Conservation (phyloP, 2,888 invertebrate genomes). For the Mythimna albipuncta region DNA sequence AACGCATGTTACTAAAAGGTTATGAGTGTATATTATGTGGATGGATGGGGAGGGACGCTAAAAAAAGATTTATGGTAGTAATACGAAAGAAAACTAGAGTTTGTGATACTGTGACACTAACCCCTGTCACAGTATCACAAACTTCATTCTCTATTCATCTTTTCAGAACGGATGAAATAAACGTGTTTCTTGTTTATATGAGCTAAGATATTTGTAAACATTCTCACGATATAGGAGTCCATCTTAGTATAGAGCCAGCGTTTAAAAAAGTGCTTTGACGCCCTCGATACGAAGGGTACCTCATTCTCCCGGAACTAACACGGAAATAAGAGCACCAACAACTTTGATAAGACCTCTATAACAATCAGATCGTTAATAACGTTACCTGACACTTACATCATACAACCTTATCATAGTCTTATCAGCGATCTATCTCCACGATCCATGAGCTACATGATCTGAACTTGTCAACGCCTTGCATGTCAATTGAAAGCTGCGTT, state of each 20-base stretch:
- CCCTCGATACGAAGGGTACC: neutral
- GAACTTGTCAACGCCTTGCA: constrained; percentile 44
- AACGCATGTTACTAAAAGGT: neutral
- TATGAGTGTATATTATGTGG: no score
- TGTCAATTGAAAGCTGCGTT: constrained; percentile 30
- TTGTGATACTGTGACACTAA: neutral
- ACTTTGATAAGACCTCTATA: constrained; percentile 22
- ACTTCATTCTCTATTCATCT: no score
- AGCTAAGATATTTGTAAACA: no score
- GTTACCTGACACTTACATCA: constrained; percentile 46
- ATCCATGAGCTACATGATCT: constrained; percentile 29
- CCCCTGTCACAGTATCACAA: neutral
- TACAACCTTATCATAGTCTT: constrained; percentile 34
- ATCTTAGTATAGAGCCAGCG: no score
- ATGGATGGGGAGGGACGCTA: no score
- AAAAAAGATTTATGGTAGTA: neutral
- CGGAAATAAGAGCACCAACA: constrained; percentile 28
- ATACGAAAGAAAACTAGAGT: neutral
- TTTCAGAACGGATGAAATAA: neutral
- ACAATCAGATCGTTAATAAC: constrained; percentile 23
- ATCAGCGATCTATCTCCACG: constrained; percentile 47
- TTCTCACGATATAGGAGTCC: no score
- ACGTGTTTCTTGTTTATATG: no score
- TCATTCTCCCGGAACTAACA: constrained; percentile 23
- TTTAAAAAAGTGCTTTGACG: neutral